These are phyloP conservation scores for Chaetorhynchus papuensis DNA, from an alignment of 2,113 vertebrate species.

Conservation along the genomic window DNA sequence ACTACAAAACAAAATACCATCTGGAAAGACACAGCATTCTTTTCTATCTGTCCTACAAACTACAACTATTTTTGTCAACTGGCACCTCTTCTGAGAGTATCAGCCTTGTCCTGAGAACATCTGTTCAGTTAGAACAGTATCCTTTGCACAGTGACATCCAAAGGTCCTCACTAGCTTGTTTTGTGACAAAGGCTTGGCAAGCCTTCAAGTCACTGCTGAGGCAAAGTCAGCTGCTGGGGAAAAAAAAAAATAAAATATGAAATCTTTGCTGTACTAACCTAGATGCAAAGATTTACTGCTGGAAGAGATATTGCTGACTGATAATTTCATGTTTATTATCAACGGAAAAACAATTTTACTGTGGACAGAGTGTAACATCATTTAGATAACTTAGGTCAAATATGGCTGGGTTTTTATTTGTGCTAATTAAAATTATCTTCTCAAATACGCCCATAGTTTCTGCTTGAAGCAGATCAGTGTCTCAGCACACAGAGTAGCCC, in stretches of 20 bases:
- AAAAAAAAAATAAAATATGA: neutral
- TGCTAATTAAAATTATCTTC: neutral
- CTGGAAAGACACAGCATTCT: neutral
- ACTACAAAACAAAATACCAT: neutral
- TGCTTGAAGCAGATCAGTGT: neutral
- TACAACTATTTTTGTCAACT: constrained; percentile 21
- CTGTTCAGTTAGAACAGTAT: neutral
- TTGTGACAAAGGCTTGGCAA: neutral
- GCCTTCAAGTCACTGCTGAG: neutral
- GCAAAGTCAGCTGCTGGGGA: neutral
- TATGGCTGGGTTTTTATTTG: neutral
- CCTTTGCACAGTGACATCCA: neutral
- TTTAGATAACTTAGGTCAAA: neutral
- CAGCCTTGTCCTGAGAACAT: constrained; percentile 12
- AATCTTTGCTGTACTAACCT: neutral
- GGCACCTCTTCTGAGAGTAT: neutral
- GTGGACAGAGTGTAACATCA: neutral
- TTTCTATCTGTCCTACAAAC: constrained; percentile 1
- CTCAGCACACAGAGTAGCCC: neutral
- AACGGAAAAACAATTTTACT: neutral
- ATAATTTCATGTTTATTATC: neutral
- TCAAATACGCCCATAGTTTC: neutral
- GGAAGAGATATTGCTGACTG: neutral
- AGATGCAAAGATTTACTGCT: neutral
- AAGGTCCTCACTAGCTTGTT: neutral